Evolutionary conservation across 2,797 vertebrate genomes (phyloP).

Genomic region (Rhinophrynus dorsalis): DNA sequence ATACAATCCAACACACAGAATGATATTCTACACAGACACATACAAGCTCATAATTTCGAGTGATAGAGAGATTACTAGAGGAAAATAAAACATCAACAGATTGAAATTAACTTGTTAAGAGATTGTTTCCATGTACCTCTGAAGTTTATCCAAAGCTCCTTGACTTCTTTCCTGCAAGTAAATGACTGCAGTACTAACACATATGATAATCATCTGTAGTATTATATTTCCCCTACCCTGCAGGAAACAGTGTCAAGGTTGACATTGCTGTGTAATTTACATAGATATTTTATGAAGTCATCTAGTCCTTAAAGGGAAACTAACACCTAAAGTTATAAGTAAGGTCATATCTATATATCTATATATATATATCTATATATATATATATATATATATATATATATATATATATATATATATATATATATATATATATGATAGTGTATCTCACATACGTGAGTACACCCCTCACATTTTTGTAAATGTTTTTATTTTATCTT

Average conservation of each 20-base stretch:
- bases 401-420: no score
- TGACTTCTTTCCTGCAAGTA: neutral
- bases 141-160: slow-evolving; percentile 7
- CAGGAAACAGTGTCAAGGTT: slow-evolving; percentile 2
- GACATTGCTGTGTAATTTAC: slow-evolving; percentile 5
- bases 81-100: slow-evolving; percentile 2
- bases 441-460: no score
- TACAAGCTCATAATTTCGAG: no score
- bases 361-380: no score
- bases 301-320: neutral
- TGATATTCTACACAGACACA: no score
- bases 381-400: no score
- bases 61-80: no score
- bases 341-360: no score
- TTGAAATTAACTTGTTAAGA: slow-evolving; percentile 2
- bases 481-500: no score
- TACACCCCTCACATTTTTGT: no score
- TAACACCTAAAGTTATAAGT: neutral
- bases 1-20: no score
- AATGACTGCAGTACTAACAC: neutral
- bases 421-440: no score
- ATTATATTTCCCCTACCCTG: slow-evolving; percentile 38
- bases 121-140: neutral
- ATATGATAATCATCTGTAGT: neutral
- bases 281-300: slow-evolving; percentile 22